A percentile compares a stretch with the other conserved stretches of the same genome.
phyloP scores from a whole-genome alignment of 2,113 vertebrate species.

The Corythoichthys intestinalis region DNA sequence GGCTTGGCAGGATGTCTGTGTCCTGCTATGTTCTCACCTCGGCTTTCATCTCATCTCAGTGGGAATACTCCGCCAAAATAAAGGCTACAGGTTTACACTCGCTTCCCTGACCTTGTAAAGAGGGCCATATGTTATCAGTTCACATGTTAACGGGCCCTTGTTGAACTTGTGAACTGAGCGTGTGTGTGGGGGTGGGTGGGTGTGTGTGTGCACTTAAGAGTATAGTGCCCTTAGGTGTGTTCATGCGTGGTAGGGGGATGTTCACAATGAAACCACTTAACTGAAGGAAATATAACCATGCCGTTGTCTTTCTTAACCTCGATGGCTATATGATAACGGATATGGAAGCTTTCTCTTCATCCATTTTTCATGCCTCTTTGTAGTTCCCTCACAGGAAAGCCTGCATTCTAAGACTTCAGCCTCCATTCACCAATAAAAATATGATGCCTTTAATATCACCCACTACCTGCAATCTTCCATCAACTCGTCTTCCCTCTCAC shows the following conservation, averaged over 20 bases:
- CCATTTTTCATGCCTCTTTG: constrained; percentile 64
- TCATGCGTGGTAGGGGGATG: constrained; percentile 9
- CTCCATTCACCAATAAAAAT: constrained; percentile 50
- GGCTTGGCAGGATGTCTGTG: constrained; percentile 16
- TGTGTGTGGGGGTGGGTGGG: too few species aligned
- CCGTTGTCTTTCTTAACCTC: constrained; percentile 45
- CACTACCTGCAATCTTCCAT: constrained; percentile 56
- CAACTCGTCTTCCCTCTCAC: constrained; percentile 38
- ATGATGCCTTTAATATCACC: constrained; percentile 48
- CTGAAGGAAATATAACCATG: constrained; percentile 49
- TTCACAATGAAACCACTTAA: constrained; percentile 46
- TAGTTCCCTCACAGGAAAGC: constrained; percentile 45
- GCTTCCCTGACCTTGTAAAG: constrained; percentile 37
- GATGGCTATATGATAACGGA: constrained; percentile 36
- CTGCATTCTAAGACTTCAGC: constrained; percentile 34
- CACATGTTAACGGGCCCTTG: constrained; percentile 42
- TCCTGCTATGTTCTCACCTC: constrained; percentile 6
- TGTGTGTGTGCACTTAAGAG: constrained; percentile 14
- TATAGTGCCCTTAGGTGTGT: constrained; percentile 24
- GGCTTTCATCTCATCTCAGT: constrained; percentile 10
- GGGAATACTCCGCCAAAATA: constrained; percentile 27
- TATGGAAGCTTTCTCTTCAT: constrained; percentile 50
- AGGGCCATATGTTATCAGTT: constrained; percentile 41
- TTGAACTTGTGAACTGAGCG: constrained; percentile 47
- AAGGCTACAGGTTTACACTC: constrained; percentile 17